Evolutionary conservation across 2,797 vertebrate genomes (phyloP).

Genomic region (Periparus ater): DNA sequence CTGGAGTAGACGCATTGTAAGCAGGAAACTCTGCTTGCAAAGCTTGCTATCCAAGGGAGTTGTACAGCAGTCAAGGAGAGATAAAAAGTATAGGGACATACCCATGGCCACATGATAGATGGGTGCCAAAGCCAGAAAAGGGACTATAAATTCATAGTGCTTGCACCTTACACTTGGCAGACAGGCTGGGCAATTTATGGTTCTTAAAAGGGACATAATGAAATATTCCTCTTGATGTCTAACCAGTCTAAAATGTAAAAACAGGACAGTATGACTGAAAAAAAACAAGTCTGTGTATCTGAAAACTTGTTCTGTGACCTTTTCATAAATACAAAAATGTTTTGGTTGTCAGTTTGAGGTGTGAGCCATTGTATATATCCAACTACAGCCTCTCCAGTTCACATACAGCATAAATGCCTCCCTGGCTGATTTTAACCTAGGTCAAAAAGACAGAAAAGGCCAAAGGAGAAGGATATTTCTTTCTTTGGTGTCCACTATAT

Average conservation of each 20-base stretch:
- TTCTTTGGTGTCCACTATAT: background rate
- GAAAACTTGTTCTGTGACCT: background rate
- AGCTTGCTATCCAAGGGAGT: background rate
- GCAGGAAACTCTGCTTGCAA: background rate
- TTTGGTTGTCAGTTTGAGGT: background rate
- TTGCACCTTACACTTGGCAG: background rate
- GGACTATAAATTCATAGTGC: background rate
- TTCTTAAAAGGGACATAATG: background rate
- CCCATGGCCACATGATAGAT: background rate
- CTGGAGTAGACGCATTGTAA: fast-evolving
- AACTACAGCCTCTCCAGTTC: background rate
- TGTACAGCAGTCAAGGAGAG: background rate
- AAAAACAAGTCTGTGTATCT: background rate
- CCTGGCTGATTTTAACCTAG: background rate
- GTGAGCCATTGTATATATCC: background rate
- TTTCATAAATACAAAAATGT: background rate
- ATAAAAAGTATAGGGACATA: background rate
- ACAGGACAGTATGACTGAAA: background rate
- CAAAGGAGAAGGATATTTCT: background rate
- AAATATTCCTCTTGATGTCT: background rate
- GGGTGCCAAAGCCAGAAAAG: background rate
- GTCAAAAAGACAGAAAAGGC: background rate
- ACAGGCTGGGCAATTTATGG: background rate
- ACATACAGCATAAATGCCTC: background rate
- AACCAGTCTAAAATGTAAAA: background rate